phyloP scores from a whole-genome alignment of 2,113 vertebrate genomes.

The Salminus brasiliensis region DNA sequence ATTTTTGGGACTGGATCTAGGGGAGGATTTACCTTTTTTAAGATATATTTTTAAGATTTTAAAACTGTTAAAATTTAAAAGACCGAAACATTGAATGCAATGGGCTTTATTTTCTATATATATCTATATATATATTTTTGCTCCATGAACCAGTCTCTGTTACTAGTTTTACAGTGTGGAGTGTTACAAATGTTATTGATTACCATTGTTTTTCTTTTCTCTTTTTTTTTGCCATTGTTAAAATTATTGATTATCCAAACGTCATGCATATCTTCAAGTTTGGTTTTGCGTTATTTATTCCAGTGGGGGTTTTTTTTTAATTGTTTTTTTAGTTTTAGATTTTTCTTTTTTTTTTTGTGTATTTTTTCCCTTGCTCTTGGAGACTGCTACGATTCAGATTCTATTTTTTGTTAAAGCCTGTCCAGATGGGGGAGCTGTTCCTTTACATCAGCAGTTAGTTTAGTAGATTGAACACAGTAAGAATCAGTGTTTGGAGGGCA shows the following conservation, averaged over 20 bases:
- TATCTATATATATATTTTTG: conserved; percentile 44
- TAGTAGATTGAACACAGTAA: conserved; percentile 46
- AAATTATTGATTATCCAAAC: conserved; percentile 66
- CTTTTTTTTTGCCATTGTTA: no score
- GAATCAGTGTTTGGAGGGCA: conserved; percentile 64
- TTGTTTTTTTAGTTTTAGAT: no score
- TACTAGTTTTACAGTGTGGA: conserved; percentile 68
- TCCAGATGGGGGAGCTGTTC: conserved; percentile 55
- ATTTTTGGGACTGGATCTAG: conserved; percentile 65
- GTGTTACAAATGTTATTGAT: conserved; percentile 61
- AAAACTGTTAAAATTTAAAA: conserved; percentile 67
- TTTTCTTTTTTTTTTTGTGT: conserved; percentile 68
- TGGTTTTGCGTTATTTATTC: conserved; percentile 76
- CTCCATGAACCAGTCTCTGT: conserved; percentile 64
- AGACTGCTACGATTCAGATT: conserved; percentile 91
- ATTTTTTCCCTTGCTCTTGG: no score
- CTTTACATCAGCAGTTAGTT: conserved; percentile 68
- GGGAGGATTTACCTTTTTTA: conserved; percentile 73
- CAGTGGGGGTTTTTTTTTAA: conserved; percentile 63
- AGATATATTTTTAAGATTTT: conserved; percentile 78
- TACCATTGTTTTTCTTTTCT: conserved; percentile 59
- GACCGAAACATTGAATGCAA: conserved; percentile 70
- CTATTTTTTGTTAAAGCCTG: conserved; percentile 92
- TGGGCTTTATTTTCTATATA: conserved; percentile 64
- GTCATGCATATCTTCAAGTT: conserved; percentile 78